Base-by-base conservation (phyloP, 2,797 vertebrate species). In the Hafferia zeledoni region DNA sequence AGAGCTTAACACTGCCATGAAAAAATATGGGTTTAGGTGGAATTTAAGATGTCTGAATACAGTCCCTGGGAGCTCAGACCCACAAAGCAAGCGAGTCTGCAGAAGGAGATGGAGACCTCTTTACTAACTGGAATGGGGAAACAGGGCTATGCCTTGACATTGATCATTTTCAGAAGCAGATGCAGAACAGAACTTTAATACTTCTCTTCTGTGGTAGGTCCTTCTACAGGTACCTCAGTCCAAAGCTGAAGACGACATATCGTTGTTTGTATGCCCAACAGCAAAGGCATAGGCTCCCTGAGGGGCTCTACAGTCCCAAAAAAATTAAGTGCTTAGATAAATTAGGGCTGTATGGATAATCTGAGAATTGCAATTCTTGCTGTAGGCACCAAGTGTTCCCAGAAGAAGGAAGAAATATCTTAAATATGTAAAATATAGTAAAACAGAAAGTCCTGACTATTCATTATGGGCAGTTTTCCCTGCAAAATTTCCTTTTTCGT, bases 401-500 rank as follows among this genome's bases (percentile, higher is more conserved):
- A 88, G 55, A 86, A 20, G 22, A 60, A 74, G 33, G 11, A 70
- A 31, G 69, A 67, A 50, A 44, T 59, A 14, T 63, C 18, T 72
- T 75, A 60, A 53, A 69, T 27, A 72, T 28, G 41, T 6, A 69
- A 76, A 89, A 69, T 17, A 9, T 25, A 27, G 65, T 49, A 70
- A 91, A 75, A 52, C 46, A 52, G 20, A 74, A 83, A 71, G 3
- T 19, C 2, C 15, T 41, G 31, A 27, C 8, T 64, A 24, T 50
- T 46, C 49, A 19, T 74, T n/a, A 19, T 11, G 8, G 31, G 2
- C 0, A 0, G 2, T 11, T 46, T 52, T n/a, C 10, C 33, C 18
- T 87, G 52, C 59, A 79, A 76, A 79, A 50, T 18, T 33, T 2
- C 43, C n/a, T 71, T 55, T 77, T 39, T 41, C 11, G 13, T 61